Percentiles rank a stretch among this genome's conserved stretches.
Conservation (phyloP, 2,113 vertebrate species). For the Rafetus swinhoei region DNA sequence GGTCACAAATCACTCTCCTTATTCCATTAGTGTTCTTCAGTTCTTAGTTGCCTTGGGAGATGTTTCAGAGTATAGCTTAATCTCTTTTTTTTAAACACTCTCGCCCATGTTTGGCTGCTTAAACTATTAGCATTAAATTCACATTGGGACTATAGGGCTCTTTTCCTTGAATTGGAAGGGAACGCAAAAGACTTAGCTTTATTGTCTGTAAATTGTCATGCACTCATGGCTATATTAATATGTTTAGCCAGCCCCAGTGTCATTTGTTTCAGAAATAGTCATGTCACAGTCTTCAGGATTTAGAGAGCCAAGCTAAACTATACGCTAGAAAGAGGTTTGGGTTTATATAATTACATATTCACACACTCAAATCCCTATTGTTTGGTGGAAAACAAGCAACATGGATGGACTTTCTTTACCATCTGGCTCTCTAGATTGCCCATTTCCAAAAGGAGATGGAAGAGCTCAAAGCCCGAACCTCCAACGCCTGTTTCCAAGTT, state of each 20-base stretch:
- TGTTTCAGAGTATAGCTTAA: neutral
- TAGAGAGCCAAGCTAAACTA: no score
- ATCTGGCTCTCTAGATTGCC: slow-evolving; percentile 80
- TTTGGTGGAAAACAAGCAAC: no score
- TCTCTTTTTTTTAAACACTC: neutral
- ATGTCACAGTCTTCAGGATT: neutral
- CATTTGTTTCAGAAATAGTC: neutral
- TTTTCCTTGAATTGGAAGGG: slow-evolving; percentile 1
- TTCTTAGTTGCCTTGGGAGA: neutral
- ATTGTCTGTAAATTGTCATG: neutral
- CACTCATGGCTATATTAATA: neutral
- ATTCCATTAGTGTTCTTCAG: neutral
- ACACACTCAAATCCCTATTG: no score
- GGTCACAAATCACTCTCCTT: neutral
- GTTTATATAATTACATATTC: no score
- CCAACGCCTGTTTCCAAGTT: slow-evolving; percentile 87
- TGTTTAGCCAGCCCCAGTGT: rapidly evolving
- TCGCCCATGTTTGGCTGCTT: neutral
- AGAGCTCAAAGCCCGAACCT: slow-evolving; percentile 87
- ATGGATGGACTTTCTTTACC: neutral
- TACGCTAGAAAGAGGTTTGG: no score
- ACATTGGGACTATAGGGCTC: neutral
- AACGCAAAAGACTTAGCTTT: neutral
- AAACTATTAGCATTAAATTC: neutral
- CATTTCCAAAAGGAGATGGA: slow-evolving; percentile 97